Evolutionary conservation across 2,113 vertebrate genomes (phyloP).

Genomic region (Todiramphus chloris): DNA sequence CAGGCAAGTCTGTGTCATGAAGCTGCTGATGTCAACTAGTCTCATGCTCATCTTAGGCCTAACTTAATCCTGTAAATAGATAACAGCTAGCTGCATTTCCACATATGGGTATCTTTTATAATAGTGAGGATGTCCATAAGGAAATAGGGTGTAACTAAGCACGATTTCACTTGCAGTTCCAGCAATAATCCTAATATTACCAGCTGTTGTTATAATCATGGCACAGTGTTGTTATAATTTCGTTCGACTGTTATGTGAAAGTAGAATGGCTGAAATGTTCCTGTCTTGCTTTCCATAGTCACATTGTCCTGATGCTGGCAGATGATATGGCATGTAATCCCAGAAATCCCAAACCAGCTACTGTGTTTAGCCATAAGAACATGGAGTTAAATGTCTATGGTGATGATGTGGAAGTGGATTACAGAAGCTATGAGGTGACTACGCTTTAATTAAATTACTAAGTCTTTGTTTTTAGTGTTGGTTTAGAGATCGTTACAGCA

Average conservation of each 20-base stretch:
- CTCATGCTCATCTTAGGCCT: neutral
- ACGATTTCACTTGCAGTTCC: neutral
- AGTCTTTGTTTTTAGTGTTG: neutral
- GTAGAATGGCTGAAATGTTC: neutral
- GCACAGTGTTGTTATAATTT: neutral
- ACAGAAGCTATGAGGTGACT: slow-evolving; percentile 93
- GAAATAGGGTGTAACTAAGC: neutral
- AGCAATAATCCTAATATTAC: neutral
- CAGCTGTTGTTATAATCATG: neutral
- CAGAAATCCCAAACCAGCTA: slow-evolving; percentile 96
- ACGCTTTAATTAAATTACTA: neutral
- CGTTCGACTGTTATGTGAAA: neutral
- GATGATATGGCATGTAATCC: slow-evolving; percentile 99
- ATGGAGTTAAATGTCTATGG: slow-evolving; percentile 99
- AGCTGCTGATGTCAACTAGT: neutral
- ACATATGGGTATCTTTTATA: neutral
- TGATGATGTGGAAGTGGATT: slow-evolving; percentile 98
- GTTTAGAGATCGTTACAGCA: neutral
- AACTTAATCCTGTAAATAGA: neutral
- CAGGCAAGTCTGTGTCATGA: neutral
- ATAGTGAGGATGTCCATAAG: neutral
- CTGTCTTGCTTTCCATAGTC: slow-evolving; percentile 72
- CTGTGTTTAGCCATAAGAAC: slow-evolving; percentile 98
- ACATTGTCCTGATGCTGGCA: slow-evolving; percentile 97
- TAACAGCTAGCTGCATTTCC: neutral